These are phyloP conservation scores for Hololepta plana DNA, from an alignment of 2,888 invertebrate species.

Conservation along the genomic window DNA sequence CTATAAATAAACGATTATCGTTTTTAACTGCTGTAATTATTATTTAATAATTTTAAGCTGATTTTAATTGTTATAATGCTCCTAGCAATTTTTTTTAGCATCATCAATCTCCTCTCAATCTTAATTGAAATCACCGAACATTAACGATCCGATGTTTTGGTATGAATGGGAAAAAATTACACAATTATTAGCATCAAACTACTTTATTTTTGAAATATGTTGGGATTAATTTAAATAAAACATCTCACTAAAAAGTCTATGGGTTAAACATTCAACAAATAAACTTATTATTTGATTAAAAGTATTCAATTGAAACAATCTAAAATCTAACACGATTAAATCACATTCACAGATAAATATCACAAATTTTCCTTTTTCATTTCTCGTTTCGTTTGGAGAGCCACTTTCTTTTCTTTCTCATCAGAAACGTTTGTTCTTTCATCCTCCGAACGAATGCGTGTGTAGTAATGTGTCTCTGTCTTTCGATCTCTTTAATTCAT, in stretches of 20 bases:
- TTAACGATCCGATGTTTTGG: too few species aligned
- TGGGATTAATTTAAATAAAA: slow-evolving; percentile 27
- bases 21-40: slow-evolving; percentile 1
- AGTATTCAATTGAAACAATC: slow-evolving; percentile 27
- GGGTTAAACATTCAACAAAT: slow-evolving; percentile 29
- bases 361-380: slow-evolving; percentile 22
- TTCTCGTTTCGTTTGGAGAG: too few species aligned
- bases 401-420: slow-evolving; percentile 6
- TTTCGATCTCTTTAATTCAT: too few species aligned
- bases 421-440: slow-evolving; percentile 1
- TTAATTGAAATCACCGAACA: too few species aligned
- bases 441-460: too few species aligned
- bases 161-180: not conserved
- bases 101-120: too few species aligned
- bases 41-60: slow-evolving; percentile 4
- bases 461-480: too few species aligned
- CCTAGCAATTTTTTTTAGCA: too few species aligned
- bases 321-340: slow-evolving; percentile 28
- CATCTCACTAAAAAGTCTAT: slow-evolving; percentile 29
- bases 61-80: not conserved
- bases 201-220: slow-evolving; percentile 23
- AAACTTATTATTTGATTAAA: slow-evolving; percentile 24
- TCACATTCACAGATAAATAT: slow-evolving; percentile 29
- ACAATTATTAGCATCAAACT: slow-evolving; percentile 17
- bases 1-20: too few species aligned